Evolutionary conservation across 2,888 invertebrate species (phyloP), one percentile per base, ranked within the genome.

Genomic region (Leucophenga maculata): DNA sequence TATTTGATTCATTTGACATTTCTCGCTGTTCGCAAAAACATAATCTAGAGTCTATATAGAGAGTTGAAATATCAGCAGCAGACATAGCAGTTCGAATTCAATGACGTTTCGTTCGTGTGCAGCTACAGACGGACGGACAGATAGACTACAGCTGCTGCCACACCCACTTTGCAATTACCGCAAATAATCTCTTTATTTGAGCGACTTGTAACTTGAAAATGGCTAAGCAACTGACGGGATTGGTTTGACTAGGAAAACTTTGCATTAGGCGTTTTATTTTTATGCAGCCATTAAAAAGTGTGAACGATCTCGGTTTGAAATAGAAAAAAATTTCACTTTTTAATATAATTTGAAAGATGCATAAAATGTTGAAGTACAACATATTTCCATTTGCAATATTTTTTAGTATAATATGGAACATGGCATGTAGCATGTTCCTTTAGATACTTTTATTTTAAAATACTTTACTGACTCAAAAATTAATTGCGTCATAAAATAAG

Each of bases 1-100:
- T 60, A 60, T 60, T 60, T 60, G 60, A 60, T 60, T 60, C 60
- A 60, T 60, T 60, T 60, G 60, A 60, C 44, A 60, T 60, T 60
- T 60, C 60, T 60, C 18, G 60, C 39, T 32, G 44, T 16, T 39
- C 11, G 22, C 22, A 55, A 55, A 20, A 55, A 26, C 39, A 39
- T 39, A 6, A 39, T n/a, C n/a, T 39, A 39, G 8, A 39, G 39
- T 39, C 11, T 39, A 39, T 8, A 32, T 32, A 8, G 54, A 20
- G 6, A 26, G 18, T 13, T 22, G 55, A 60, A 60, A 60, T 57
- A 60, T 60, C 60, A 60, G 44, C 60, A 60, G 44, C 60, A 60
- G 26, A 60, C 44, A 26, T 60, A 26, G 3, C 60, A 60, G 16
- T 60, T 18, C 39, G n/a, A 26, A 26, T 60, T 39, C 60, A 60